Evolutionary conservation across 2,113 vertebrate genomes (phyloP), one percentile per base, ranked within the genome.

Genomic region (Gasterosteus aculeatus): DNA sequence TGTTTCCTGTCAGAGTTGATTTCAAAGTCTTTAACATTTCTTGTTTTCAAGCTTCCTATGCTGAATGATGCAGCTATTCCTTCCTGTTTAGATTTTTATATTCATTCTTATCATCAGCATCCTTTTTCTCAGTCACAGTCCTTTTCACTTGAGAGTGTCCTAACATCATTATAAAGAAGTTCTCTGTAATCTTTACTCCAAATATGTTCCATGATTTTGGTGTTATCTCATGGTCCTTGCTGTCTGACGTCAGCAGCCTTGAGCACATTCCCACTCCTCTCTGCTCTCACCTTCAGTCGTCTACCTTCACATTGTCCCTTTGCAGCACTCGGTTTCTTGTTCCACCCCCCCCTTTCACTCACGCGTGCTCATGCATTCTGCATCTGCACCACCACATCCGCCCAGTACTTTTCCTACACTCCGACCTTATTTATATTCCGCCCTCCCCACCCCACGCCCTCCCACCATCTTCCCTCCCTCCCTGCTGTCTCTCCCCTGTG

Each of bases 341-440:
- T 60, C 54, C 67, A 46, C 59, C 39, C 74, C 39, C 81, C 77
- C 72, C 69, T 54, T 71, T 56, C 74, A 70, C 79, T 85, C 86
- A 87, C 87, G 75, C 85, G 84, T 67, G n/a, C 85, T 75, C 70
- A 58, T 59, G 79, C 85, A 83, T 90, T 92, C 88, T 86, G 81
- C 89, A 88, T 89, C 89, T 84, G 88, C 90, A 92, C 75, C 86
- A 47, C 56, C 79, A 80, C 86, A 89, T 78, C 74, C 78, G 26
- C 69, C 85, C 91, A 91, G 92, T 93, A 93, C 91, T 93, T 93
- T 93, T 93, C 91, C 92, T 91, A 86, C 79, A 75, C 89, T 88
- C 81, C 75, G 41, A 60, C 81, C 91, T 92, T 89, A 90, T 92
- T 88, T 88, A 86, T 88, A 90, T 91, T 87, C 90, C 88, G 57